Evolutionary conservation across 2,797 vertebrate genomes (phyloP).

Genomic region (Pangasius larnaudii): DNA sequence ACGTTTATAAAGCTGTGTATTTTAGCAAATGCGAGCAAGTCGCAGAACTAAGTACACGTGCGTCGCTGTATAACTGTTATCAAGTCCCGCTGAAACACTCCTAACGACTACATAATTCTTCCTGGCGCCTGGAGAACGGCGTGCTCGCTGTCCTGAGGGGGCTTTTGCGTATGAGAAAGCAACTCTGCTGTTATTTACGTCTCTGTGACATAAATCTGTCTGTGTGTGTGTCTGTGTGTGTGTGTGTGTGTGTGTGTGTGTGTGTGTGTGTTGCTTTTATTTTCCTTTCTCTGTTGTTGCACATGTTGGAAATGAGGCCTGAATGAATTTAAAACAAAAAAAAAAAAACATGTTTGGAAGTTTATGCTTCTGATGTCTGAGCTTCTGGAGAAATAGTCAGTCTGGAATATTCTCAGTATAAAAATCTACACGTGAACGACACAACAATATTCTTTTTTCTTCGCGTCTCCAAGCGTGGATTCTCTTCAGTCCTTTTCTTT

Average conservation of each 20-base stretch:
- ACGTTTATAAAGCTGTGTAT: background rate
- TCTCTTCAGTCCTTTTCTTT: background rate
- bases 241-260: conserved; percentile 20
- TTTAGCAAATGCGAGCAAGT: conserved; percentile 4
- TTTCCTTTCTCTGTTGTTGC: background rate
- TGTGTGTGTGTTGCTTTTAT: conserved; percentile 12
- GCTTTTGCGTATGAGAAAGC: conserved; percentile 11
- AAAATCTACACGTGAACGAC: background rate
- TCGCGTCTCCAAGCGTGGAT: too few species aligned
- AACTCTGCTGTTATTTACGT: conserved; percentile 19
- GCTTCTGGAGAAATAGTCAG: background rate
- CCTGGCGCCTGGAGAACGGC: background rate
- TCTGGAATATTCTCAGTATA: background rate
- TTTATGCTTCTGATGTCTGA: conserved; percentile 1
- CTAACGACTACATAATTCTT: conserved; percentile 31
- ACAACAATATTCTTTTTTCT: background rate
- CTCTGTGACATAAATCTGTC: conserved; percentile 29
- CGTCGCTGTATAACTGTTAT: background rate
- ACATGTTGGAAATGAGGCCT: background rate
- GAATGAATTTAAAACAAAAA: background rate
- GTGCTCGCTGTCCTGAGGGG: conserved; percentile 12
- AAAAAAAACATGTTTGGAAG: background rate
- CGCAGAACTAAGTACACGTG: conserved; percentile 9
- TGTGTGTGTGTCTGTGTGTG: conserved; percentile 24
- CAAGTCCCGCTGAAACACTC: conserved; percentile 2